Evolutionary conservation across 1,140 invertebrate species (phyloP), one percentile per base, ranked within the genome.

Genomic region (Bathynomus jamesi): DNA sequence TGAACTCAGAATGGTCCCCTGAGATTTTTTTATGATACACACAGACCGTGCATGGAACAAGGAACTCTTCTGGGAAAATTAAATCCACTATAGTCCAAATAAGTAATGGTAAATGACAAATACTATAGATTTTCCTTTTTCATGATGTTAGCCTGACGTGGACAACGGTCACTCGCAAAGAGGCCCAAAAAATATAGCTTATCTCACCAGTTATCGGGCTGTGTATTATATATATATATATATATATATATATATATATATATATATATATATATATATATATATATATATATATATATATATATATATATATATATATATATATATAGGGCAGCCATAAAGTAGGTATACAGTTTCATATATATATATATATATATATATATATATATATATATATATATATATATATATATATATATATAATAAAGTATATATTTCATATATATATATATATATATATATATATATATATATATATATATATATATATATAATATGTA

Each of bases 241-340:
- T 53, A 53, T 53, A 53, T 53, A 53, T 53, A 53, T 53, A 53
- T 53, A 53, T 53, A 53, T 53, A 53, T 53, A 53, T 53, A 53
- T 53, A 53, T 53, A 53, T 53, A 53, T 53, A 53, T 53, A 53
- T 53, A 53, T 53, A 53, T 53, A 53, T 53, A 53, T 53, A 53
- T 53, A 53, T 5, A 53, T 3, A 53, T 53, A 53, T 3, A 53
- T 53, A 3, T 53, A 5, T n/a, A 53, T 53, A 53, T 53, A 53
- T 53, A 53, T 53, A 53, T 53, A 53, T 53, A 53, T 53, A 53
- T 53, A 53, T 53, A 53, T 53, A 53, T 53, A 53, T 53, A 53
- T 53, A 53, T 53, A 53, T 53, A 53, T 53, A 53, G 7, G 13
- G 21, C 21, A 53, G 40, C 11, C 40, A 11, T 53, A 21, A 53